phyloP scores from a whole-genome alignment of 2,113 vertebrate genomes.

The Ceyx margarethae region DNA sequence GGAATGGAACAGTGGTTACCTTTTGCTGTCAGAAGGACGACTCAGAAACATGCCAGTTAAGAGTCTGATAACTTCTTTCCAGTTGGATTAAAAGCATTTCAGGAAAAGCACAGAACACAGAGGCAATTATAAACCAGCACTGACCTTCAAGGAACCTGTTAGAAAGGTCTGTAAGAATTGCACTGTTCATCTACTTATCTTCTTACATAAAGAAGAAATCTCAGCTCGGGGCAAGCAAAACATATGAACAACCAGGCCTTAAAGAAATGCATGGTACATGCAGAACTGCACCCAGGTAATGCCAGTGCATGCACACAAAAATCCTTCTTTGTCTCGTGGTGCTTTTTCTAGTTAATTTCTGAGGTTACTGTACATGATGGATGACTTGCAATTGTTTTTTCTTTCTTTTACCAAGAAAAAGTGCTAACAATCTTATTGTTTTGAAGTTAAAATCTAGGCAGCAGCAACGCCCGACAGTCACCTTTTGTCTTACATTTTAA shows the following conservation, averaged over 20 bases:
- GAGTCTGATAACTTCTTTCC: constrained; percentile 12
- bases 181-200: constrained; percentile 40
- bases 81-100: constrained; percentile 64
- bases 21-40: constrained; percentile 54
- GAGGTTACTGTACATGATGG: not conserved
- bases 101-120: constrained; percentile 61
- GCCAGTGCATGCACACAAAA: constrained; percentile 59
- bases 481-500: not conserved
- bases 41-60: constrained; percentile 72
- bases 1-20: constrained; percentile 50
- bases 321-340: not conserved
- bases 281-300: constrained; percentile 52
- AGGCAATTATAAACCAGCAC: constrained; percentile 49
- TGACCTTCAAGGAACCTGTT: not conserved
- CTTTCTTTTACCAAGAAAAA: not conserved
- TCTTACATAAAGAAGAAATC: constrained; percentile 39
- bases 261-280: constrained; percentile 49
- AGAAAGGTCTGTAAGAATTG: constrained; percentile 1
- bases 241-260: not conserved
- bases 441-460: constrained; percentile 5
- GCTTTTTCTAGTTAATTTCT: not conserved
- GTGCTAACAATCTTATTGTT: not conserved
- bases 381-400: not conserved
- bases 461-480: not conserved
- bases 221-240: constrained; percentile 36